Conservation (phyloP, 2,888 invertebrate genomes). For the Lamellibrachia columna region DNA sequence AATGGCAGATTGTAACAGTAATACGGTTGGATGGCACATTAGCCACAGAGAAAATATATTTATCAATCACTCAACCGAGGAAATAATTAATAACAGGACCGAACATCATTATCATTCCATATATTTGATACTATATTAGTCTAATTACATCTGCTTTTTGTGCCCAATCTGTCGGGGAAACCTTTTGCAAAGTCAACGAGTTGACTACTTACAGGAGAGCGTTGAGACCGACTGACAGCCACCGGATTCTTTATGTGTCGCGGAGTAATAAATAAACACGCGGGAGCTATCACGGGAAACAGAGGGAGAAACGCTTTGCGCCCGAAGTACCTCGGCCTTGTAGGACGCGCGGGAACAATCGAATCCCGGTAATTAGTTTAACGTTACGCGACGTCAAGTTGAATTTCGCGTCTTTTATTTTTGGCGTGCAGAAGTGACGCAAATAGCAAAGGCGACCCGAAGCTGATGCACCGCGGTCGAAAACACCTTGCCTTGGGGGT, state of each 20-base stretch:
- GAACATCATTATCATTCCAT: too few species aligned
- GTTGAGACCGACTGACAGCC: background rate
- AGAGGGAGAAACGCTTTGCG: background rate
- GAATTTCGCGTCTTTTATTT: constrained; percentile 9
- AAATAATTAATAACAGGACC: too few species aligned
- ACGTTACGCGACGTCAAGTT: background rate
- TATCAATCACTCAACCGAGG: too few species aligned
- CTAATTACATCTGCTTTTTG: too few species aligned
- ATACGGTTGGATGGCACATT: too few species aligned
- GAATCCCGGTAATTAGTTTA: background rate
- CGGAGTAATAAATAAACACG: background rate
- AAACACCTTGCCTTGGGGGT: background rate
- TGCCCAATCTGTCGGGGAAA: too few species aligned
- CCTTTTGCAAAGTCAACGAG: too few species aligned
- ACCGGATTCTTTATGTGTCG: background rate
- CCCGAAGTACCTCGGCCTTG: background rate
- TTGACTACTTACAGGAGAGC: too few species aligned
- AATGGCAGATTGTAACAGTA: too few species aligned
- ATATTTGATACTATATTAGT: too few species aligned
- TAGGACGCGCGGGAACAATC: background rate
- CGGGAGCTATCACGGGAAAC: background rate
- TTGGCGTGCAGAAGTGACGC: background rate
- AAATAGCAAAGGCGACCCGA: background rate
- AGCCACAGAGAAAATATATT: too few species aligned
- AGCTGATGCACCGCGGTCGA: background rate